Percentiles rank a stretch among this genome's conserved stretches.
phyloP scores from a whole-genome alignment of 2,797 vertebrate species.

The Tokudaia muenninki region DNA sequence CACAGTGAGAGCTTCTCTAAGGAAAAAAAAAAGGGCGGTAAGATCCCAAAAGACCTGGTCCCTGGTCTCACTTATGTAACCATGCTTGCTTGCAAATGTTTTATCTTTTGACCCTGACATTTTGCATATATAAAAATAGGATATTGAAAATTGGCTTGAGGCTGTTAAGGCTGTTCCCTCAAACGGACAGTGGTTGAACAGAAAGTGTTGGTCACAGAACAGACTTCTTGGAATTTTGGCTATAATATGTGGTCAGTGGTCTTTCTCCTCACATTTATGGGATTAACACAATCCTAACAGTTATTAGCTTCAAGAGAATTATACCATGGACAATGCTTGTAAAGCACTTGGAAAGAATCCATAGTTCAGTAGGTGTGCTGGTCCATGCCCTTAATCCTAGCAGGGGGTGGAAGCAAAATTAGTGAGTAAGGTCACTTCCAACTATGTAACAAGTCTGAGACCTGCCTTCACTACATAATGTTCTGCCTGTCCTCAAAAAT shows the following conservation, averaged over 20 bases:
- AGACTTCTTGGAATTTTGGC: background rate
- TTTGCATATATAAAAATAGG: background rate
- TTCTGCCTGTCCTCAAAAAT: background rate
- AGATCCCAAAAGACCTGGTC: too few relatives aligned
- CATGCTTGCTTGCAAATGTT: background rate
- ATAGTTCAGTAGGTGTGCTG: background rate
- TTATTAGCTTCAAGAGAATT: background rate
- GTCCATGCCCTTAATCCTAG: background rate
- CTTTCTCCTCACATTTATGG: background rate
- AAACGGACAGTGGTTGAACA: background rate
- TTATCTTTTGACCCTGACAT: background rate
- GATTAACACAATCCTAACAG: background rate
- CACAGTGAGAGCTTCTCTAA: background rate
- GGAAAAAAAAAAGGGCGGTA: background rate
- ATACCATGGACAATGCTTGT: background rate
- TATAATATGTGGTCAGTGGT: background rate
- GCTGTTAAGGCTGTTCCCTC: background rate
- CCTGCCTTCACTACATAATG: background rate
- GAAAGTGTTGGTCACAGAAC: background rate
- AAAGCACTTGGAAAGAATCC: background rate
- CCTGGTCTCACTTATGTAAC: too few relatives aligned
- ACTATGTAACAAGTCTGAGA: background rate
- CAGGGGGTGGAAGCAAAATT: background rate
- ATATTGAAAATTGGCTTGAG: background rate
- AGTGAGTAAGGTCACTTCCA: background rate